Percentiles rank a stretch among this genome's conserved stretches.
Conservation (phyloP, 2,113 vertebrate species). For the Dinomys branickii region DNA sequence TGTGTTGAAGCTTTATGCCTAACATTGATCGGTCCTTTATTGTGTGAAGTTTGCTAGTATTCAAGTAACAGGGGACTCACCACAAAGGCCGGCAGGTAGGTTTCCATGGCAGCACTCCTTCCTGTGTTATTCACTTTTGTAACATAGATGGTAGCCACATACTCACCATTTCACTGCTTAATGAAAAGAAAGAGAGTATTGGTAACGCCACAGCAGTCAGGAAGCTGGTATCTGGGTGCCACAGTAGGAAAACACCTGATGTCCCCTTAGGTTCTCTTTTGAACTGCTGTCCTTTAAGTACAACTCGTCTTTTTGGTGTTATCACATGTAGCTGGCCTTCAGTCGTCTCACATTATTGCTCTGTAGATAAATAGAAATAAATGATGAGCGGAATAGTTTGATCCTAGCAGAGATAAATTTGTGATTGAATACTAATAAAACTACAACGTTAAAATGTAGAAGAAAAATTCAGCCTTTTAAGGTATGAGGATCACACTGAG, state of each 20-base stretch:
- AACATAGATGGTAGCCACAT: slow-evolving; percentile 63
- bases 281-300: not conserved
- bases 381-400: not conserved
- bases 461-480: not conserved
- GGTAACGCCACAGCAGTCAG: not conserved
- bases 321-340: not conserved
- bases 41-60: slow-evolving; percentile 66
- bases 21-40: slow-evolving; percentile 72
- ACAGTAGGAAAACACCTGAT: slow-evolving; percentile 24
- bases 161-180: slow-evolving; percentile 67
- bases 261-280: slow-evolving; percentile 22
- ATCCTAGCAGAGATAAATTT: not conserved
- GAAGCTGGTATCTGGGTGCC: not conserved
- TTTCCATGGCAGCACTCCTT: slow-evolving; percentile 85
- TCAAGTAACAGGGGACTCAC: slow-evolving; percentile 71
- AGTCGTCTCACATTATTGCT: not conserved
- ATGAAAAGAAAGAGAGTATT: slow-evolving; percentile 63
- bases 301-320: slow-evolving; percentile 17
- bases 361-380: not conserved
- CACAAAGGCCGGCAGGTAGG: slow-evolving; percentile 84
- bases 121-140: slow-evolving; percentile 76
- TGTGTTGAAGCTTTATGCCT: slow-evolving; percentile 71
- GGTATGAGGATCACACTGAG: not conserved
- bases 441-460: not conserved
- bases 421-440: not conserved